A percentile compares a stretch with the other conserved stretches of the same genome.
Conservation (phyloP, 2,797 vertebrate genomes). For the Aplochiton taeniatus region DNA sequence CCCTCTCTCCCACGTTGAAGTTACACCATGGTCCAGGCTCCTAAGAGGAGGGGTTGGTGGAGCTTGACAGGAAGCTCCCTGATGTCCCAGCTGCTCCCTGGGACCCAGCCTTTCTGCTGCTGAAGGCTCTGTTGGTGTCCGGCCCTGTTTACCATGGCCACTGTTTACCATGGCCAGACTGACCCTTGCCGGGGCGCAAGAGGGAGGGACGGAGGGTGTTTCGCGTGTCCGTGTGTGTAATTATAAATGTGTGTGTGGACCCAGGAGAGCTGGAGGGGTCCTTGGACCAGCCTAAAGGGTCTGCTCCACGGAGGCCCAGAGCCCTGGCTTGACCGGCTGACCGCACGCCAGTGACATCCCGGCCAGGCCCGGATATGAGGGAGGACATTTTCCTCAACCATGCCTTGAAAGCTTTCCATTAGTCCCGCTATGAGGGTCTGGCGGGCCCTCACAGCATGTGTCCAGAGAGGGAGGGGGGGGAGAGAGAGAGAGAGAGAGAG, state of each 20-base stretch:
- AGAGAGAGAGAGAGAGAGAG: too few species aligned
- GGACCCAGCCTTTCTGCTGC: too few species aligned
- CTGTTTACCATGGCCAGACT: conserved; percentile 66
- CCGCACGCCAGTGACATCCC: conserved; percentile 82
- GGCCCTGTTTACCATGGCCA: conserved; percentile 78
- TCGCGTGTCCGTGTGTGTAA: conserved; percentile 8
- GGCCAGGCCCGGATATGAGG: conserved; percentile 83
- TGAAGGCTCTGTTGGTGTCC: conserved; percentile 58
- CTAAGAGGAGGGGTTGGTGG: too few species aligned
- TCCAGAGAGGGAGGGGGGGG: too few species aligned
- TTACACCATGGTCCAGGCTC: too few species aligned
- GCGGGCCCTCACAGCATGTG: conserved; percentile 11
- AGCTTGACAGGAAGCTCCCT: too few species aligned
- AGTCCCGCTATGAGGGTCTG: conserved; percentile 79
- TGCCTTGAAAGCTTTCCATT: conserved; percentile 98
- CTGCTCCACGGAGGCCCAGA: conserved; percentile 38
- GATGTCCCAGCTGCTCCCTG: too few species aligned
- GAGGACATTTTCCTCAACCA: conserved; percentile 78
- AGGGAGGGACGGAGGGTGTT: conserved; percentile 22
- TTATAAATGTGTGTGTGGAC: conserved; percentile 39
- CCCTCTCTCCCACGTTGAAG: too few species aligned
- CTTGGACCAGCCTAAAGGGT: conserved; percentile 24
- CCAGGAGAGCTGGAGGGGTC: background rate
- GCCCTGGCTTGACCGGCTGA: conserved; percentile 50
- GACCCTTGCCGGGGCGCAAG: conserved; percentile 69